Conservation (phyloP, 37 sponge, comb jelly and placozoan genomes). For the Amphimedon queenslandica region DNA sequence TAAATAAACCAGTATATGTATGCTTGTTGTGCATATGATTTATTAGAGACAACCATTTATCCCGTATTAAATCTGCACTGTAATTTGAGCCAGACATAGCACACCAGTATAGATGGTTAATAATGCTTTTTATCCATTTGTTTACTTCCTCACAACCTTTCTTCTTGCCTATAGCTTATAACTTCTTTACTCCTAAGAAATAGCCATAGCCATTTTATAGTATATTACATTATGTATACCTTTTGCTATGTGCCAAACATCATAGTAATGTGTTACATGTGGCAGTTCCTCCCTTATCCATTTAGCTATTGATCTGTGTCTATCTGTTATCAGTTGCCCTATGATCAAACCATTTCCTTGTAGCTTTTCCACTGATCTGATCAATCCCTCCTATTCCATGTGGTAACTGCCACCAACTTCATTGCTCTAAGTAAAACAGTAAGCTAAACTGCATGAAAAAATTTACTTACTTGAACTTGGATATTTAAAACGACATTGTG, state of each 20-base stretch:
- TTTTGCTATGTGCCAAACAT: constrained; percentile 45
- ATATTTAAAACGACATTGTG: constrained; percentile 13
- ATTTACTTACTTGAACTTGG: constrained; percentile 37
- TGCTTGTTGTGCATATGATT: constrained; percentile 52
- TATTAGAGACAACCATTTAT: constrained; percentile 41
- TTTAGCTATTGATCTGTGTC: constrained; percentile 24
- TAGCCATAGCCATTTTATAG: neutral
- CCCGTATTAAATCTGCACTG: constrained; percentile 16
- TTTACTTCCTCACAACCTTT: constrained; percentile 31
- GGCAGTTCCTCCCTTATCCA: constrained; percentile 13
- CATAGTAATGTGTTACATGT: constrained; percentile 5
- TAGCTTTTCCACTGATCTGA: constrained; percentile 6
- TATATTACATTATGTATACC: neutral
- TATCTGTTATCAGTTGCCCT: constrained; percentile 20
- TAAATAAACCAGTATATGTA: constrained; percentile 19
- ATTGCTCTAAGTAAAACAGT: constrained; percentile 53
- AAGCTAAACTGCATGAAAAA: too few species aligned
- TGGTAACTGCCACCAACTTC: constrained; percentile 27
- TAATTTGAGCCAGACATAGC: constrained; percentile 9
- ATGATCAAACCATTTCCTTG: neutral
- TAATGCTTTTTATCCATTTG: constrained; percentile 45
- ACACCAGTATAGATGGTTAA: too few species aligned
- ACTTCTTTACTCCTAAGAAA: constrained; percentile 22
- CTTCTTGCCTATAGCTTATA: constrained; percentile 24
- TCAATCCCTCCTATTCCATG: constrained; percentile 40